A percentile compares a stretch with the other conserved stretches of the same genome.
phyloP scores from a whole-genome alignment of 2,888 invertebrate species.

The Eupelmus urozonus region DNA sequence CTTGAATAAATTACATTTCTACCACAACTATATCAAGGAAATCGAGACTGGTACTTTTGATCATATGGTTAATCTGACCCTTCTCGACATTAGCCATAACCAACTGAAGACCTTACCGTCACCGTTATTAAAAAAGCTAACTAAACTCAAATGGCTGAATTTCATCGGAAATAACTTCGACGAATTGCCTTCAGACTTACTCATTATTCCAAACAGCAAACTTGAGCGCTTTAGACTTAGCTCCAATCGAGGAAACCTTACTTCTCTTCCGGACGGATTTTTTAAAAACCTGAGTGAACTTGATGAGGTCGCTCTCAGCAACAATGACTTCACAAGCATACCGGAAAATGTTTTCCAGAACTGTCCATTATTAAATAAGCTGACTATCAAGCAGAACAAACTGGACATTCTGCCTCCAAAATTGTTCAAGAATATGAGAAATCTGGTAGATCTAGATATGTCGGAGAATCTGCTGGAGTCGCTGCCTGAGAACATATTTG shows the following conservation, averaged over 20 bases:
- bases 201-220: constrained; percentile 79
- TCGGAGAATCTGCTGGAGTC: constrained; percentile 81
- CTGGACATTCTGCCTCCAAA: constrained; percentile 79
- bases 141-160: background rate
- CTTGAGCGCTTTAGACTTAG: constrained; percentile 77
- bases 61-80: constrained; percentile 80
- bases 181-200: constrained; percentile 81
- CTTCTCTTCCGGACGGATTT: constrained; percentile 80
- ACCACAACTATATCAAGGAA: constrained; percentile 82
- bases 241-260: constrained; percentile 77
- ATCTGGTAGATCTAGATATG: constrained; percentile 81
- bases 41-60: constrained; percentile 81
- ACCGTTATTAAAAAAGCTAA: constrained; percentile 70
- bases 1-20: constrained; percentile 83
- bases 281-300: constrained; percentile 82
- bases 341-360: constrained; percentile 83
- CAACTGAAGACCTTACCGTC: constrained; percentile 81
- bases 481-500: constrained; percentile 7
- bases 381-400: constrained; percentile 81
- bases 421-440: constrained; percentile 81
- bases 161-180: constrained; percentile 84
- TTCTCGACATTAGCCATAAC: constrained; percentile 85
- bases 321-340: constrained; percentile 80
- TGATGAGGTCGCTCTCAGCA: constrained; percentile 79
- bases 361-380: constrained; percentile 79